Conservation (phyloP, 2,888 invertebrate species). For the Callyntrura sp. region DNA sequence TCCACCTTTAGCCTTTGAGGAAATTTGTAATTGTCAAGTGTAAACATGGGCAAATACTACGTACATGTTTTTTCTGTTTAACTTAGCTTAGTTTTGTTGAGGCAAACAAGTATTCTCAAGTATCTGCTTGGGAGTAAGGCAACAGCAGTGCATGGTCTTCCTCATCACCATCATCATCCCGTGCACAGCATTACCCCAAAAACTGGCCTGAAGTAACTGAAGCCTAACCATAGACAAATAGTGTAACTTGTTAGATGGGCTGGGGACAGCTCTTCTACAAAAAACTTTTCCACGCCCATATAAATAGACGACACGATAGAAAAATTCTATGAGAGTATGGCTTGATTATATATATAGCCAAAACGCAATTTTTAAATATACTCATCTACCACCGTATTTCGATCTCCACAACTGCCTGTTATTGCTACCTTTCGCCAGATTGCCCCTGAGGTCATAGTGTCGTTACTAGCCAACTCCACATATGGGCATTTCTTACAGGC, state of each 20-base stretch:
- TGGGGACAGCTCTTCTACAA: not conserved
- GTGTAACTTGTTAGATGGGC: constrained; percentile 15
- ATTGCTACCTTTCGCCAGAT: not conserved
- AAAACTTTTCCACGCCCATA: constrained; percentile 30
- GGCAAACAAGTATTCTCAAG: constrained; percentile 15
- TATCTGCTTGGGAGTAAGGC: not conserved
- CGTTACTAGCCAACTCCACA: too few species aligned
- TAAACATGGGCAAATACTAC: constrained; percentile 61
- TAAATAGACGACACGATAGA: not conserved
- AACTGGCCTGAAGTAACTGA: constrained; percentile 62
- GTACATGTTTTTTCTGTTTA: constrained; percentile 68
- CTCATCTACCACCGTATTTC: too few species aligned
- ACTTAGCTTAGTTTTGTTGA: constrained; percentile 63
- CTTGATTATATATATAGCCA: too few species aligned
- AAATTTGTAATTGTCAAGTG: constrained; percentile 76
- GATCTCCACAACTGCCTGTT: not conserved
- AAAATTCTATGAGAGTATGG: too few species aligned
- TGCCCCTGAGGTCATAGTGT: not conserved
- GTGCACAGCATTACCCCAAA: constrained; percentile 36
- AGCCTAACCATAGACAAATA: constrained; percentile 61
- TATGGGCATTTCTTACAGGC: not conserved
- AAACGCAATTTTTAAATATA: too few species aligned
- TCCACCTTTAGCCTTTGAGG: constrained; percentile 67
- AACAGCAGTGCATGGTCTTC: not conserved
- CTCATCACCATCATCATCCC: not conserved